phyloP scores from a whole-genome alignment of 2,797 vertebrate genomes.

The Muscicapa striata region DNA sequence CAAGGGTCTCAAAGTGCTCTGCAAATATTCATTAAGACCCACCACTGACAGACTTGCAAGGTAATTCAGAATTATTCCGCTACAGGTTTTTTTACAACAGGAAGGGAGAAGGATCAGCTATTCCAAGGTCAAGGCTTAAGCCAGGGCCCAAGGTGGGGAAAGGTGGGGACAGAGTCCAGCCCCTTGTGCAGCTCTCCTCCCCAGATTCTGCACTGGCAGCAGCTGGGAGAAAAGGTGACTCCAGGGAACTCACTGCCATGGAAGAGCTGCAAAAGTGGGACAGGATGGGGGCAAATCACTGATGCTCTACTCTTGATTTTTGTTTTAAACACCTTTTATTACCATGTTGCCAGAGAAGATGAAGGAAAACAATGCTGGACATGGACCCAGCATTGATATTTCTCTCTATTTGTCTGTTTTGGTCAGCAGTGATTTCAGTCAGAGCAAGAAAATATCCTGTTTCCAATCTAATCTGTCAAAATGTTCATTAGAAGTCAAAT shows the following conservation, averaged over 20 bases:
- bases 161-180: rapidly evolving
- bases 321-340: neutral
- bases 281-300: neutral
- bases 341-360: rapidly evolving
- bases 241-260: neutral
- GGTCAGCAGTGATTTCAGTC: neutral
- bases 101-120: neutral
- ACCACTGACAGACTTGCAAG: neutral
- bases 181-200: neutral
- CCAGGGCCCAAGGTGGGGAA: too few species aligned
- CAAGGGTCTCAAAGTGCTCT: conserved; percentile 36
- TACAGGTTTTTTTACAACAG: neutral
- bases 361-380: neutral
- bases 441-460: neutral
- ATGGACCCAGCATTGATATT: neutral
- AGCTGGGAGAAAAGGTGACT: neutral
- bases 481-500: neutral
- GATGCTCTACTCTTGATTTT: neutral
- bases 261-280: neutral
- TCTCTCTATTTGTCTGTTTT: neutral
- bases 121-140: neutral
- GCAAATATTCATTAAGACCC: conserved; percentile 32
- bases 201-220: neutral
- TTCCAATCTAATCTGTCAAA: neutral
- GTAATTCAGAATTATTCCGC: neutral